Base-by-base conservation (phyloP, 2,113 vertebrate species). In the Macrotis lagotis region DNA sequence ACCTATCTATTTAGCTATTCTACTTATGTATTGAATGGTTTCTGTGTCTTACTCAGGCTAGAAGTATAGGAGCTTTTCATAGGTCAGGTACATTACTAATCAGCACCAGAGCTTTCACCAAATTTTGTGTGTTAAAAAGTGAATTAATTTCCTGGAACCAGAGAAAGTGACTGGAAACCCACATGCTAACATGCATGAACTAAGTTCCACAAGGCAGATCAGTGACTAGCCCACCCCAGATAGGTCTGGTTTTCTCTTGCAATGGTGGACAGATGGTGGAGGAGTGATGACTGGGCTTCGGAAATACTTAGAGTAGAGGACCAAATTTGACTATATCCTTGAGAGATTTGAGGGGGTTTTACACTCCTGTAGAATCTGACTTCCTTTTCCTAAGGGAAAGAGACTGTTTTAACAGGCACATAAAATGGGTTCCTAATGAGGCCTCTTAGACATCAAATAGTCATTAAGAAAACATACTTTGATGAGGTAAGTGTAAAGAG, bases 401-500 rank as follows among this genome's bases (percentile, higher is more conserved):
- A 92, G 94, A 92, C 7, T 66, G 93, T 92, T 92, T 96, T 55
- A 92, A 97, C 7, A 28, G 14, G n/a, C 74, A 96, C 92, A 94
- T 97, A 97, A 97, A 97, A 94, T 93, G 91, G 95, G n/a, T 48
- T 97, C 52, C 91, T 91, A 93, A 94, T 90, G 96, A 96, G 91
- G 55, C 74, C 94, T 92, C 94, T 97, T 91, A 94, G 83, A 97
- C 96, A 97, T 96, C 91, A 96, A 96, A 96, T 90, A 93, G 53
- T 50, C 94, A 95, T 12, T 94, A 44, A 90, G 11, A 94, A 97
- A 96, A 92, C 50, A 95, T 44, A 52, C 89, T 96, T 95, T 91
- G 94, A 97, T 96, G 97, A 98, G 51, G 93, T 97, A 97, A 96
- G 97, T 96, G 93, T 97, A 91, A 94, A 74, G 53, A 59, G 50